Conservation (phyloP, 2,113 vertebrate species). For the Perca flavescens region DNA sequence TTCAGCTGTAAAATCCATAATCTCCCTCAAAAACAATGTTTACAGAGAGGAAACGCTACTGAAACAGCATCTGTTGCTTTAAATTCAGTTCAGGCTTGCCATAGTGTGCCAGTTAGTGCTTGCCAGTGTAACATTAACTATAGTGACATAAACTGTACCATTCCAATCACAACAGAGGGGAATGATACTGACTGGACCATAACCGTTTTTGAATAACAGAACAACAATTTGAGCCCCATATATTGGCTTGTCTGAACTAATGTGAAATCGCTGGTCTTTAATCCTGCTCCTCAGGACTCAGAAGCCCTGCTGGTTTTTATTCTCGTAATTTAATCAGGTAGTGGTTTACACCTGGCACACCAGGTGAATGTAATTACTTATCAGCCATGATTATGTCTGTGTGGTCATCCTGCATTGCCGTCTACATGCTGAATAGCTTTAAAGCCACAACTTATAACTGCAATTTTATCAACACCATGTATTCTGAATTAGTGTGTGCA, state of each 20-base stretch:
- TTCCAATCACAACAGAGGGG: conserved; percentile 8
- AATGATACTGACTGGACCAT: neutral
- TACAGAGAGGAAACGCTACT: neutral
- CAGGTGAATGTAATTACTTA: conserved; percentile 37
- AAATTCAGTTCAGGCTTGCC: neutral
- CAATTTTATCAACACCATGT: neutral
- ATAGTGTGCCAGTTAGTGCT: neutral
- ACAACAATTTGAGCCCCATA: conserved; percentile 27
- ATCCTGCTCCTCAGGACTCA: conserved; percentile 22
- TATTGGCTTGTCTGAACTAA: conserved; percentile 24
- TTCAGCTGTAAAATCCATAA: neutral
- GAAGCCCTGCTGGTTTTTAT: conserved; percentile 28
- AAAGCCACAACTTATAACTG: conserved; percentile 25
- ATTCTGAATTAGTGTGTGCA: neutral
- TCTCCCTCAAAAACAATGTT: neutral
- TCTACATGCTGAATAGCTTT: conserved; percentile 24
- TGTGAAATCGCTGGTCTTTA: conserved; percentile 15
- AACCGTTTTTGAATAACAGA: conserved; percentile 31
- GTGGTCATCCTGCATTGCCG: neutral
- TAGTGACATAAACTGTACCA: conserved; percentile 18
- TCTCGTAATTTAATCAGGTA: conserved; percentile 20
- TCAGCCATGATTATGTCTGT: conserved; percentile 26
- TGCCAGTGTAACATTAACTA: neutral
- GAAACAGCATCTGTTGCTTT: neutral
- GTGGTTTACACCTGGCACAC: conserved; percentile 37